Conservation (phyloP, 2,113 vertebrate species). For the Stegastes partitus region DNA sequence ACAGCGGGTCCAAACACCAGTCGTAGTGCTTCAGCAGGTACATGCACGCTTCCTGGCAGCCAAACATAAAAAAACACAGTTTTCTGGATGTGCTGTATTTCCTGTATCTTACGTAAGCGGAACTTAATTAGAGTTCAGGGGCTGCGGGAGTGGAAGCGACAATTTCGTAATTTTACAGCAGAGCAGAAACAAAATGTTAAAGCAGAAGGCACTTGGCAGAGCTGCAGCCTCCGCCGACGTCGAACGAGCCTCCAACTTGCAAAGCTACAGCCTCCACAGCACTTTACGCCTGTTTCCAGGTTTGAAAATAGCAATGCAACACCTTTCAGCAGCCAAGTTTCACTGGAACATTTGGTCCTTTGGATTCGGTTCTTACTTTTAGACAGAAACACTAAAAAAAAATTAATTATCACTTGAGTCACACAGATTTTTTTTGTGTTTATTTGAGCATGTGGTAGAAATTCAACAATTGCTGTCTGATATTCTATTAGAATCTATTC, state of each 20-base stretch:
- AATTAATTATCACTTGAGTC: background rate
- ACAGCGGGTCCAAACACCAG: constrained; percentile 74
- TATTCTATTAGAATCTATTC: background rate
- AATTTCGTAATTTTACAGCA: constrained; percentile 35
- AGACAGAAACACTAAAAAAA: constrained; percentile 7
- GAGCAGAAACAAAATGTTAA: constrained; percentile 46
- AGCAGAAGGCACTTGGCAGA: constrained; percentile 53
- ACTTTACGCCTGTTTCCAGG: constrained; percentile 35
- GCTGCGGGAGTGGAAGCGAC: constrained; percentile 14
- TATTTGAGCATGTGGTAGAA: background rate
- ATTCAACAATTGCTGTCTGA: background rate
- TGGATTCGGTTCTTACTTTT: background rate
- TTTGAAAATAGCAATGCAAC: constrained; percentile 45
- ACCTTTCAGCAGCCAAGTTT: constrained; percentile 39
- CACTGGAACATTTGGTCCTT: constrained; percentile 35
- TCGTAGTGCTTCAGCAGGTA: constrained; percentile 73
- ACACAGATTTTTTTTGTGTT: background rate
- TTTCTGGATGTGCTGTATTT: background rate
- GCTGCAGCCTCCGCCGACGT: constrained; percentile 35
- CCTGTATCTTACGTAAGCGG: background rate
- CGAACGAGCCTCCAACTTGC: constrained; percentile 30
- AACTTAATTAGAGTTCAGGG: constrained; percentile 6
- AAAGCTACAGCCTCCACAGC: constrained; percentile 55
- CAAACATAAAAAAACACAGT: constrained; percentile 14
- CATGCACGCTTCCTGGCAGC: constrained; percentile 62